Evolutionary conservation across 2,888 invertebrate species (phyloP), one percentile per base, ranked within the genome.

Genomic region (Blastobasis adustella): DNA sequence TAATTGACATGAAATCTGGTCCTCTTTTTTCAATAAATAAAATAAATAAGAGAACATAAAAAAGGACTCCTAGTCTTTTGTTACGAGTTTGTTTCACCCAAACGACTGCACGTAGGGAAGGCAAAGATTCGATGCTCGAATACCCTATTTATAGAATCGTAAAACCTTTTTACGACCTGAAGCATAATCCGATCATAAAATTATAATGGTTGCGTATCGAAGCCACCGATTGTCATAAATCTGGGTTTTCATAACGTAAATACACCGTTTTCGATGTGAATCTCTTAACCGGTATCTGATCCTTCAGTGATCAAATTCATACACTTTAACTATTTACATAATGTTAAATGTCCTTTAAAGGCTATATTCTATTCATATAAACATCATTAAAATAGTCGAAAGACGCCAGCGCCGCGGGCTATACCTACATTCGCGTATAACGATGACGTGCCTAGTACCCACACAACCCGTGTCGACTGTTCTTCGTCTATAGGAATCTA

Each of bases 181-280:
- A 67, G 65, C 69, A 75, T 80, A 78, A 82, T 80, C 72, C 76
- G 67, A 65, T 73, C 73, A 74, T 82, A 80, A 83, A 84, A 80
- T 76, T 69, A 73, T 79, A 74, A 80, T 70, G 69, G 71, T 71
- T 69, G 59, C 63, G 68, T 69, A 71, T 74, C 62, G 70, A 65
- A 69, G 71, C 71, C 63, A 74, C 73, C 69, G 66, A 76, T 73
- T 66, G 74, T 71, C 76, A 67, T 78, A 81, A 82, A 79, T 75
- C 66, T 53, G 56, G 56, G 61, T 68, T 72, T 70, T 66, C 66
- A 54, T 60, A 59, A 62, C 54, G 52, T 57, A 56, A 62, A 63
- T 58, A 58, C 48, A 55, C 6, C 53, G 52, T 56, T 58, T 49
- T 46, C 49, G 47, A 54, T 52, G 50, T 50, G 46, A 46, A 50